Percentiles rank a stretch among this genome's conserved stretches.
Evolutionary conservation across 2,113 vertebrate species (phyloP).

Genomic region (Siniperca knerii): DNA sequence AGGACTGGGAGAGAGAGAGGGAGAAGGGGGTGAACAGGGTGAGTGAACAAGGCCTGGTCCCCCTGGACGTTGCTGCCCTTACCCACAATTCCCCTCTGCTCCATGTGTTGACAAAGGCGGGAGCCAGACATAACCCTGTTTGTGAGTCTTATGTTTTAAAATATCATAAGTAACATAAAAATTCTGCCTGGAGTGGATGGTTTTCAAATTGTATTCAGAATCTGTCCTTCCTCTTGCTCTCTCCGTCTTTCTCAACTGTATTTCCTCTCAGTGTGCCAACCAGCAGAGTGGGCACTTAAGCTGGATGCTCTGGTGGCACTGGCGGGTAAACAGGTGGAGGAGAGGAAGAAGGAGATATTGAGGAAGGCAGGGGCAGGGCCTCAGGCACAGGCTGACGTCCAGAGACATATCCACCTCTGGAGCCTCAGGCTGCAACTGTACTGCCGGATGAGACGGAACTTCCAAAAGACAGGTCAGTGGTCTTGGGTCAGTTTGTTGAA

Average conservation of each 20-base stretch:
- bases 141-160: constrained; percentile 72
- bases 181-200: background rate
- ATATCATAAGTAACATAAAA: background rate
- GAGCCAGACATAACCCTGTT: constrained; percentile 81
- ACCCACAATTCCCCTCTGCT: constrained; percentile 84
- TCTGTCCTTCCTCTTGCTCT: background rate
- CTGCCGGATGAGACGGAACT: constrained; percentile 83
- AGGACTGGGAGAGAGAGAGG: constrained; percentile 68
- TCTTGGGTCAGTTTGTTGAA: constrained; percentile 17
- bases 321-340: constrained; percentile 74
- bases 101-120: constrained; percentile 81
- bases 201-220: constrained; percentile 20
- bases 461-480: constrained; percentile 77
- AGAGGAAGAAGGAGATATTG: constrained; percentile 70
- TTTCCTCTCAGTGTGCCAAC: constrained; percentile 68
- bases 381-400: constrained; percentile 73
- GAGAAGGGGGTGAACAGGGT: constrained; percentile 81
- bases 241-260: background rate
- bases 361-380: constrained; percentile 61
- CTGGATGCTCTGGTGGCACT: constrained; percentile 79
- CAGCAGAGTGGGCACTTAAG: constrained; percentile 79
- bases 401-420: constrained; percentile 79
- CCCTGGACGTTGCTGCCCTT: constrained; percentile 83
- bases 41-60: constrained; percentile 83
- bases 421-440: constrained; percentile 82